Percentiles rank a stretch among this genome's conserved stretches.
These are phyloP conservation scores for Cephus runcator DNA, from an alignment of 2,888 invertebrate genomes.

Conservation along the genomic window DNA sequence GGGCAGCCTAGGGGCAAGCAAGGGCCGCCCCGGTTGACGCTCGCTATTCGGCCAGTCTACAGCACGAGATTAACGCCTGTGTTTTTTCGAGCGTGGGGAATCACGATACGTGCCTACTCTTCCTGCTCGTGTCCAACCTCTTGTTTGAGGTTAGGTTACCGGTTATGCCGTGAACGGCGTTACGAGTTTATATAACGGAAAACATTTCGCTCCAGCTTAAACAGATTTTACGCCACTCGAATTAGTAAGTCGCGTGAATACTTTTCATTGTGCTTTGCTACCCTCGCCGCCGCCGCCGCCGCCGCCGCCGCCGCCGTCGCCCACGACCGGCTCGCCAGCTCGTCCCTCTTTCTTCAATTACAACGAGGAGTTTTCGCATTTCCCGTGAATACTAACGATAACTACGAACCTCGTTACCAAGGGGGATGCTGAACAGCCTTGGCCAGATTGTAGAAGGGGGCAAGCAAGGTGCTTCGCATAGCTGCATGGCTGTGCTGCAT, in stretches of 20 bases:
- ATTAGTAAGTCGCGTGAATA: neutral
- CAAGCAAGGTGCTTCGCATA: neutral
- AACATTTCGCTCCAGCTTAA: neutral
- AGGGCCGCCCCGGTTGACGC: neutral
- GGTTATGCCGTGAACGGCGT: neutral
- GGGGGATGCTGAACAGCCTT: neutral
- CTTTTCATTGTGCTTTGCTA: neutral
- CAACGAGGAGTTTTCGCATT: neutral
- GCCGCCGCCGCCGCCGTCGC: too few species aligned
- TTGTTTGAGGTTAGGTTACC: neutral
- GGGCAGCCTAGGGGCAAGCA: neutral
- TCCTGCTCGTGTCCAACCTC: neutral
- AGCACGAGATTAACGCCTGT: neutral
- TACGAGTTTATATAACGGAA: neutral
- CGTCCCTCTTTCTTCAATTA: neutral
- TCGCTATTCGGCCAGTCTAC: neutral
- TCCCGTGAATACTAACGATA: neutral
- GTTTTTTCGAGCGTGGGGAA: neutral
- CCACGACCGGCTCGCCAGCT: too few species aligned
- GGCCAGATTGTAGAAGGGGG: neutral
- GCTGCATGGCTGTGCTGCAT: neutral
- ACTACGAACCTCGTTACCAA: neutral
- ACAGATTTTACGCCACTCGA: neutral
- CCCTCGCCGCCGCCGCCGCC: fast-evolving
- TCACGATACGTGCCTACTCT: neutral